Conservation (phyloP, 2,797 vertebrate genomes). For the Hyperoplus immaculatus region DNA sequence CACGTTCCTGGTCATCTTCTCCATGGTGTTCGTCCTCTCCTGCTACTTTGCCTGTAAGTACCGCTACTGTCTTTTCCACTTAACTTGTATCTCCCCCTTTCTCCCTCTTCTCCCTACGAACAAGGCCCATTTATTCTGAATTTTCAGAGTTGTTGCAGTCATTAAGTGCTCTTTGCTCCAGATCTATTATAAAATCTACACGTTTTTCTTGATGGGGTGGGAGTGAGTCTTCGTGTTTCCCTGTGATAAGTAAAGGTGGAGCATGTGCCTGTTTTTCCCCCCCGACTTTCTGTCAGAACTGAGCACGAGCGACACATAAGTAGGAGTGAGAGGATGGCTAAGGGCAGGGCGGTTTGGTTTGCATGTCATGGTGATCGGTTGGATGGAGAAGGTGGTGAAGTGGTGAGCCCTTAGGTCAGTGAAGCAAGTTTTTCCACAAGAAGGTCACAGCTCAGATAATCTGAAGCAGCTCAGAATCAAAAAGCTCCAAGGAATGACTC, state of each 20-base stretch:
- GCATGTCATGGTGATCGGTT: conserved; percentile 54
- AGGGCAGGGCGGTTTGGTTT: conserved; percentile 26
- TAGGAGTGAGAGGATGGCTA: conserved; percentile 10
- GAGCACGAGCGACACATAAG: conserved; percentile 3
- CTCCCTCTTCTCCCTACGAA: not conserved
- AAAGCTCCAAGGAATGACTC: conserved; percentile 11
- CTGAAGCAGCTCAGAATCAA: conserved; percentile 19
- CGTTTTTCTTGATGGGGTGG: conserved; percentile 65
- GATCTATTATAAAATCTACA: conserved; percentile 57
- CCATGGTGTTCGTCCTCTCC: conserved; percentile 90
- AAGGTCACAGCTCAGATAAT: conserved; percentile 57
- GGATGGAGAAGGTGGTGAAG: conserved; percentile 44
- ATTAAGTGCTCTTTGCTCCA: conserved; percentile 45
- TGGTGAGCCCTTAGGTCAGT: conserved; percentile 36
- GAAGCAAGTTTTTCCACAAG: conserved; percentile 42
- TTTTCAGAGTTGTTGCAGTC: conserved; percentile 28
- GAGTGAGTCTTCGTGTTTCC: conserved; percentile 75
- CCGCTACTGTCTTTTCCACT: conserved; percentile 46
- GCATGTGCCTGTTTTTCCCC: conserved; percentile 17
- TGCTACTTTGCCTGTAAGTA: conserved; percentile 95
- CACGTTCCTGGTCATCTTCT: conserved; percentile 94
- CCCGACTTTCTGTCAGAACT: conserved; percentile 32
- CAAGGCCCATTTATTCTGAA: conserved; percentile 27
- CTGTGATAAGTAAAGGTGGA: conserved; percentile 48
- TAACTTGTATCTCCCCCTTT: conserved; percentile 17